Evolutionary conservation across 35 echinoderm and acorn worm species (phyloP).

Genomic region (Eucidaris tribuloides): DNA sequence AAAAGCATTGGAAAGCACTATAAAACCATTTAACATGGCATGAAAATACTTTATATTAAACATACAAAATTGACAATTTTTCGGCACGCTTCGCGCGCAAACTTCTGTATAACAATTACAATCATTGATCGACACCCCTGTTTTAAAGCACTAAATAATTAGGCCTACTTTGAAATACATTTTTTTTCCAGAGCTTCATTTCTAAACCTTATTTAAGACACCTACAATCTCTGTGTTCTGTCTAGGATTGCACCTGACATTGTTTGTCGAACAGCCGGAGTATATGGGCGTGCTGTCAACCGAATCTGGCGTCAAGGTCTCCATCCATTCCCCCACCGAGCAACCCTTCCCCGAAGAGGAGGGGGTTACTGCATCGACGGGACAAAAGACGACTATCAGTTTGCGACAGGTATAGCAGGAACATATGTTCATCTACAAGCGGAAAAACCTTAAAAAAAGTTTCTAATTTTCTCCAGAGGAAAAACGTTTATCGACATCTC

Average conservation of each 20-base stretch:
- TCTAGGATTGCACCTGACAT: slow-evolving; percentile 69
- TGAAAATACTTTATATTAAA: too few relatives aligned
- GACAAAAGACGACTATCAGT: slow-evolving; percentile 61
- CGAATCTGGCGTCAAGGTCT: slow-evolving; percentile 66
- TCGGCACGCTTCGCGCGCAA: not conserved
- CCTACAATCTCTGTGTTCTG: not conserved
- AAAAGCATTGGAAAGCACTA: too few relatives aligned
- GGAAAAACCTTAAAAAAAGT: not conserved
- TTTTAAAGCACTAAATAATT: not conserved
- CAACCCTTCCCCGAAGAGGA: slow-evolving; percentile 69
- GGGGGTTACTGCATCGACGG: slow-evolving; percentile 60
- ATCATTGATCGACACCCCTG: not conserved
- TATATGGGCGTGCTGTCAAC: slow-evolving; percentile 65
- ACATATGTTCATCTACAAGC: not conserved
- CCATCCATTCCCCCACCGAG: slow-evolving; percentile 35
- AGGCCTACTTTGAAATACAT: not conserved
- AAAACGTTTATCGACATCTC: not conserved
- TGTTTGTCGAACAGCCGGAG: slow-evolving; percentile 76
- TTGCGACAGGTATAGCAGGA: slow-evolving; percentile 49
- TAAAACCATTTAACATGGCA: too few relatives aligned
- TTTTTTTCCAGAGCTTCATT: not conserved
- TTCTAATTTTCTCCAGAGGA: not conserved
- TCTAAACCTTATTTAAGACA: not conserved
- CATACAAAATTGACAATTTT: too few relatives aligned
- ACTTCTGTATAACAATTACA: not conserved